Percentiles rank a stretch among this genome's conserved stretches.
Evolutionary conservation across 2,797 vertebrate genomes (phyloP).

Genomic region (Tauraco hartlaubi): DNA sequence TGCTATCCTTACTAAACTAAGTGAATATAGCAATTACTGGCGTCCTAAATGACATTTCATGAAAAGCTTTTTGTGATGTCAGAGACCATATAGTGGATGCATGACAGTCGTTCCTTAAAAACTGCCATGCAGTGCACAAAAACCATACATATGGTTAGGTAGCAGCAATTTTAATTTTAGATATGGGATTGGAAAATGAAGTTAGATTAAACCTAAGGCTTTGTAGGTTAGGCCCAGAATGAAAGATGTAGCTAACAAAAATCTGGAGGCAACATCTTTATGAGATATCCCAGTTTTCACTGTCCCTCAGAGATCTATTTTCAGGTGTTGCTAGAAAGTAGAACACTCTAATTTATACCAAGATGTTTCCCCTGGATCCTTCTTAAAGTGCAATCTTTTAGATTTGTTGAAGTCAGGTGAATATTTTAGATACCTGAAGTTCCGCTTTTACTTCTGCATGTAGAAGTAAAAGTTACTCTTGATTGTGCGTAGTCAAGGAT

Average conservation of each 20-base stretch:
- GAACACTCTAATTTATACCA: background rate
- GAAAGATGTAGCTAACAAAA: background rate
- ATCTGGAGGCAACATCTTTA: slow-evolving; percentile 1
- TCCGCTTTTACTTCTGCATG: background rate
- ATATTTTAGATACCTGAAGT: background rate
- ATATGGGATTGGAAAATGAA: background rate
- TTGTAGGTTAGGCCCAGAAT: slow-evolving; percentile 1
- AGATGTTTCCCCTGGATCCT: background rate
- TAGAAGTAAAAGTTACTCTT: background rate
- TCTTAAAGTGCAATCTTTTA: background rate
- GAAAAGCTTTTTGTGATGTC: background rate
- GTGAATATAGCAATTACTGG: background rate
- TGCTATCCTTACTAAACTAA: background rate
- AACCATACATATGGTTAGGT: background rate
- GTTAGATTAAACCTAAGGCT: background rate
- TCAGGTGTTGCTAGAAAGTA: slow-evolving; percentile 1
- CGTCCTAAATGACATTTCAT: background rate
- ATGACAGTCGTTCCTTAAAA: background rate
- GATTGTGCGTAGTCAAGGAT: background rate
- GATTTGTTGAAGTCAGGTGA: background rate
- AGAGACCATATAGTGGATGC: background rate
- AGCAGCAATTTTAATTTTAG: slow-evolving; percentile 26
- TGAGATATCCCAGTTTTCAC: slow-evolving; percentile 22
- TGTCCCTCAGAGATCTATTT: slow-evolving; percentile 19
- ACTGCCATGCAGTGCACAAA: background rate